Conservation (phyloP, 2,113 vertebrate species). For the Vulpes lagopus region DNA sequence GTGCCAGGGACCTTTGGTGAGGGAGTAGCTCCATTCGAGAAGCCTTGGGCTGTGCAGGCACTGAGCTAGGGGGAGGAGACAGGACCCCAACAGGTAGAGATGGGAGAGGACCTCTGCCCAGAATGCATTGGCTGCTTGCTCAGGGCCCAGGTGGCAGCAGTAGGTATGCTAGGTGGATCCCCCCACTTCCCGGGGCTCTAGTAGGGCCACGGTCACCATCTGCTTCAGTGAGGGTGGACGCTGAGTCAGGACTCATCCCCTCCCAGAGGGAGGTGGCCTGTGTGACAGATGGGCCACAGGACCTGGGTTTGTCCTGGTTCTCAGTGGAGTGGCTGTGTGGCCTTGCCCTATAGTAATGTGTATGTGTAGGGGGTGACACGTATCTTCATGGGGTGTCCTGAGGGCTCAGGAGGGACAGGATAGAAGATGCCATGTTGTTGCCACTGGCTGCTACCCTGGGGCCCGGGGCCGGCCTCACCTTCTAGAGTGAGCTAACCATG, state of each 20-base stretch:
- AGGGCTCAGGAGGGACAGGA: background rate
- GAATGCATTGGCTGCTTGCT: background rate
- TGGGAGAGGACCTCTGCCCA: background rate
- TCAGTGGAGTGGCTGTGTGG: background rate
- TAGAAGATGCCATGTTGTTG: background rate
- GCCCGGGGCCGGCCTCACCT: background rate
- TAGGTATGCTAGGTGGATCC: background rate
- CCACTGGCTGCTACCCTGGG: background rate
- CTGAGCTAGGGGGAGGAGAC: background rate
- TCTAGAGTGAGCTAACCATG: fast-evolving
- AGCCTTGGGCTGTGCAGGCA: background rate
- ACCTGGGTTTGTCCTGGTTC: background rate
- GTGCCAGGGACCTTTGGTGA: background rate
- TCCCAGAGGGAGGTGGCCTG: background rate
- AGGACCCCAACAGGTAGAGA: background rate
- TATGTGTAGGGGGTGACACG: background rate
- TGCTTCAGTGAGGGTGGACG: background rate
- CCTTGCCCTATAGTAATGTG: background rate
- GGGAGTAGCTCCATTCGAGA: background rate
- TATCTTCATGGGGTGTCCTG: too few relatives aligned
- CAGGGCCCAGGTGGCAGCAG: background rate
- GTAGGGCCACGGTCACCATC: fast-evolving
- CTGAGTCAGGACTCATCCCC: background rate
- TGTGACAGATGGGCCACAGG: background rate
- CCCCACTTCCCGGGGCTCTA: fast-evolving